Percentiles rank a stretch among this genome's conserved stretches.
phyloP scores from a whole-genome alignment of 2,888 invertebrate genomes.

The Drosophila limbata region DNA sequence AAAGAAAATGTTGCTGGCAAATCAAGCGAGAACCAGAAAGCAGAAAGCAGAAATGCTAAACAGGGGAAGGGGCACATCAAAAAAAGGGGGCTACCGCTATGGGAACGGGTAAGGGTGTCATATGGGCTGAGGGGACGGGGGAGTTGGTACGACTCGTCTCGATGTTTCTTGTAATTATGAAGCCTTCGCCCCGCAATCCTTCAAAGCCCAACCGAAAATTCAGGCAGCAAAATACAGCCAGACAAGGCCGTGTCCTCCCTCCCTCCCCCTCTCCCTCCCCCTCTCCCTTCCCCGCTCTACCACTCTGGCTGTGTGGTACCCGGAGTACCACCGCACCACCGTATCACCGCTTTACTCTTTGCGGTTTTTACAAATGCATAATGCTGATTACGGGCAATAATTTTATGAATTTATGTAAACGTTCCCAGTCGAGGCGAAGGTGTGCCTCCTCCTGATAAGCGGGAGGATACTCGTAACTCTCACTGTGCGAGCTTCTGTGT shows the following conservation, averaged over 20 bases:
- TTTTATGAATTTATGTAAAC: constrained; percentile 82
- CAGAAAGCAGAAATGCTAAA: not conserved
- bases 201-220: not conserved
- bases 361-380: constrained; percentile 84
- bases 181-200: constrained; percentile 6
- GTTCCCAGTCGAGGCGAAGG: constrained; percentile 44
- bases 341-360: constrained; percentile 51
- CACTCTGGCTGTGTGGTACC: not conserved
- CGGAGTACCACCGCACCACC: not conserved
- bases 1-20: constrained; percentile 81
- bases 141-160: too few relatives aligned
- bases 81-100: not conserved
- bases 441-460: constrained; percentile 58
- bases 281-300: not conserved
- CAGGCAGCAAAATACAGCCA: constrained; percentile 4
- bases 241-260: constrained; percentile 9
- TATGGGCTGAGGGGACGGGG: not conserved
- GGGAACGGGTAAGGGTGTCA: not conserved
- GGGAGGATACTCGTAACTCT: constrained; percentile 35
- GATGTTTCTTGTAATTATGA: constrained; percentile 55
- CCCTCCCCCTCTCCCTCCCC: not conserved
- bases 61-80: not conserved
- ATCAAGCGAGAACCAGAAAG: constrained; percentile 63
- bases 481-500: not conserved
- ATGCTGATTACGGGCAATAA: constrained; percentile 85